These are phyloP conservation scores for Hippocampus comes DNA, from an alignment of 2,113 vertebrate genomes.

Conservation along the genomic window DNA sequence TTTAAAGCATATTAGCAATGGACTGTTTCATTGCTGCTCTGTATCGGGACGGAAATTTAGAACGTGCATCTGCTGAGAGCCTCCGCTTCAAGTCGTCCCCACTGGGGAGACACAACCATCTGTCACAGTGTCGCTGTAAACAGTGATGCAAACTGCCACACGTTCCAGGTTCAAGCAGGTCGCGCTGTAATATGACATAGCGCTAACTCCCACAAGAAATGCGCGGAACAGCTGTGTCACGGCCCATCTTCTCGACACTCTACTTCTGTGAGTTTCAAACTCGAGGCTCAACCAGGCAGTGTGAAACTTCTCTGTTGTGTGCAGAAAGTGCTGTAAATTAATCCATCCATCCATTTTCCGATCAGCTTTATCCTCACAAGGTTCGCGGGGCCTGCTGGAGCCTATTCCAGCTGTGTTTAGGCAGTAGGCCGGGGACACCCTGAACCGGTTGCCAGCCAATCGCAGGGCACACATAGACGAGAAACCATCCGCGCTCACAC, in stretches of 20 bases:
- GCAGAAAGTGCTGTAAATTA: neutral
- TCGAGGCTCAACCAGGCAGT: neutral
- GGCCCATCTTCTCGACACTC: neutral
- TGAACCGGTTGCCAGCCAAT: too few species aligned
- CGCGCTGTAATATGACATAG: neutral
- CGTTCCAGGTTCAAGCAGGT: neutral
- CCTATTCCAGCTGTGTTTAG: too few species aligned
- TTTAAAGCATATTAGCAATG: neutral
- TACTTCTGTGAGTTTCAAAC: neutral
- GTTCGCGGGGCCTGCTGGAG: too few species aligned
- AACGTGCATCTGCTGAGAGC: neutral
- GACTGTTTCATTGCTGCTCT: neutral
- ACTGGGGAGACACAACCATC: neutral
- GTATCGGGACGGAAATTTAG: neutral
- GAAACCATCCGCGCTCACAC: too few species aligned
- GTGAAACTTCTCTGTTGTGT: neutral
- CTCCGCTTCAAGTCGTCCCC: neutral
- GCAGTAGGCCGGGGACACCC: too few species aligned
- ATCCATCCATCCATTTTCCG: too few species aligned
- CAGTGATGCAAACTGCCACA: neutral
- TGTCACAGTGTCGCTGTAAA: neutral
- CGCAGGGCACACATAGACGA: too few species aligned
- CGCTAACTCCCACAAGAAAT: neutral
- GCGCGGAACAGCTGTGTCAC: neutral
- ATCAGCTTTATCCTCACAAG: too few species aligned